phyloP scores from a whole-genome alignment of 2,797 vertebrate genomes.

The Mareca penelope region DNA sequence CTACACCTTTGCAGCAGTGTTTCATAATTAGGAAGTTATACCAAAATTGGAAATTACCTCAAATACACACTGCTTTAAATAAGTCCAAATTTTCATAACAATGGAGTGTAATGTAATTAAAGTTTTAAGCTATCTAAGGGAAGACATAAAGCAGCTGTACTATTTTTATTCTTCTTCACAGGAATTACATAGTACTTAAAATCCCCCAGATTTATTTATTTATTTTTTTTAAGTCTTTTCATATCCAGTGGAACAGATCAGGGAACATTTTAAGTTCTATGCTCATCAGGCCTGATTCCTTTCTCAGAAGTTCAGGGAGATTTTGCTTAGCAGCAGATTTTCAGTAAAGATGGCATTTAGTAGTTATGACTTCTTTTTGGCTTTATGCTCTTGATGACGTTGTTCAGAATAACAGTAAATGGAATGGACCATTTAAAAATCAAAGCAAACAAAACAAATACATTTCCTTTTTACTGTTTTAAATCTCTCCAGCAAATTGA shows the following conservation, averaged over 20 bases:
- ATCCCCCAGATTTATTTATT: background rate
- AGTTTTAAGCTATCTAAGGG: background rate
- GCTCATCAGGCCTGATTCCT: background rate
- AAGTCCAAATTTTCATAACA: constrained; percentile 53
- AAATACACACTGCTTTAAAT: constrained; percentile 22
- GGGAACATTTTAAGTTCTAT: background rate
- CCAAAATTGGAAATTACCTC: background rate
- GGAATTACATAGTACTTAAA: background rate
- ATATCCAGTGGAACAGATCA: background rate
- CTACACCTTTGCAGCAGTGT: background rate
- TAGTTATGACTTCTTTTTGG: background rate
- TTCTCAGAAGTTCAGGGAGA: background rate
- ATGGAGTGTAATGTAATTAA: background rate
- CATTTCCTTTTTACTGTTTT: background rate
- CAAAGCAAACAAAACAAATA: too few species aligned
- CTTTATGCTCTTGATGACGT: background rate
- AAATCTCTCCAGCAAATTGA: background rate
- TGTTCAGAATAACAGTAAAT: background rate
- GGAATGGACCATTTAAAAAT: background rate
- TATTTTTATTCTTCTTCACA: constrained; percentile 3
- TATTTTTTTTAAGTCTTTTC: background rate
- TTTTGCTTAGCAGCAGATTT: background rate
- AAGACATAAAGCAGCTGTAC: background rate
- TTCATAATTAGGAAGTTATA: background rate
- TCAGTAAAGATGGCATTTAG: background rate